Conservation (phyloP, 2,113 vertebrate genomes). For the Butorides virescens region DNA sequence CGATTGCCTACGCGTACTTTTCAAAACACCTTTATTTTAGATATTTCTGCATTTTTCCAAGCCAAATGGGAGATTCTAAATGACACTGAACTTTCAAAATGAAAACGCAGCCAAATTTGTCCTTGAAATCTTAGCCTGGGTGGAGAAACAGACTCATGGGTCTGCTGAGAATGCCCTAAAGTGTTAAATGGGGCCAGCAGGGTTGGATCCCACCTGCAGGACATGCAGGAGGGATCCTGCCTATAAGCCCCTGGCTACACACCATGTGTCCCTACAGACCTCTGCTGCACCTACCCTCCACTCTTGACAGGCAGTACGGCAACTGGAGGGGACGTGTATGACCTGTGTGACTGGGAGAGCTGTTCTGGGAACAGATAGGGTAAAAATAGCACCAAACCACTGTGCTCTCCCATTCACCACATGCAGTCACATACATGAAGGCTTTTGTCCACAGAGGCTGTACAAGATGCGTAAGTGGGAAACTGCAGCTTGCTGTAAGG, state of each 20-base stretch:
- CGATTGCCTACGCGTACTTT: neutral
- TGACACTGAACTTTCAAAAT: neutral
- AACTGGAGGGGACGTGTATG: neutral
- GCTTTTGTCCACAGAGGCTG: neutral
- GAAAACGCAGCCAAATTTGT: neutral
- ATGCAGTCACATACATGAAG: neutral
- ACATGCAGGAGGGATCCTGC: neutral
- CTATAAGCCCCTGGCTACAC: neutral
- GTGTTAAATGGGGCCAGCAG: neutral
- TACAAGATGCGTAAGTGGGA: neutral
- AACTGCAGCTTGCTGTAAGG: neutral
- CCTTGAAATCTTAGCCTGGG: neutral
- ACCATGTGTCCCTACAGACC: neutral
- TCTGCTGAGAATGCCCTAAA: neutral
- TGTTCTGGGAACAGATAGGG: neutral
- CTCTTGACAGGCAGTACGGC: neutral
- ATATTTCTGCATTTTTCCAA: neutral
- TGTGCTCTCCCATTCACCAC: accelerated
- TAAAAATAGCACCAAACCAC: neutral
- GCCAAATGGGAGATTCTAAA: neutral
- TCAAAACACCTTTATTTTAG: conserved; percentile 11
- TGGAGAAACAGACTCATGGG: neutral
- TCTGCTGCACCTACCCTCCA: neutral
- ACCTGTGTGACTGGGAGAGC: neutral
- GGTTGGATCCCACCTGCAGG: neutral